Conservation (phyloP, 2,113 vertebrate species). For the Sander lucioperca region DNA sequence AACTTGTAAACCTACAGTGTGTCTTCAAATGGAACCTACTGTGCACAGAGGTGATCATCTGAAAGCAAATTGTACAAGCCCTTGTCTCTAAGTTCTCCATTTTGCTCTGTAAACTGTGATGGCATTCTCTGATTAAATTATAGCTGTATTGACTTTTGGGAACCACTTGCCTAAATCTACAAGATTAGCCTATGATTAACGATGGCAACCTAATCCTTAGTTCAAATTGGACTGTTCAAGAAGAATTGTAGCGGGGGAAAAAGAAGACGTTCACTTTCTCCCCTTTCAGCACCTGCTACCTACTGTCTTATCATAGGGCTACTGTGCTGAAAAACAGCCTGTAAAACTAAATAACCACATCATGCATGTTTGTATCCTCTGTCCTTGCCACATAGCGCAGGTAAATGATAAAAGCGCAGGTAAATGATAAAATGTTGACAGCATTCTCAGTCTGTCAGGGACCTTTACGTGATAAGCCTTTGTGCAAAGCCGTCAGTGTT, state of each 20-base stretch:
- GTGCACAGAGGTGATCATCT: constrained; percentile 47
- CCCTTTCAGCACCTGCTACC: constrained; percentile 56
- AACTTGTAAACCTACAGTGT: neutral
- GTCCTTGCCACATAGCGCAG: constrained; percentile 28
- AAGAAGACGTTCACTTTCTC: constrained; percentile 48
- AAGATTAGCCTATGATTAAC: constrained; percentile 78
- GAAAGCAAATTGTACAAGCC: constrained; percentile 42
- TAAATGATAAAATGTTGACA: constrained; percentile 55
- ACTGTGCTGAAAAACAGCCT: constrained; percentile 40
- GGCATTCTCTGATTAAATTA: constrained; percentile 75
- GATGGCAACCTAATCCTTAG: constrained; percentile 75
- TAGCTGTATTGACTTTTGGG: constrained; percentile 73
- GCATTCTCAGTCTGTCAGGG: constrained; percentile 17
- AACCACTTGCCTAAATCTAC: constrained; percentile 73
- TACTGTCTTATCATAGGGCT: constrained; percentile 27
- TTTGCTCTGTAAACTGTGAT: constrained; percentile 65
- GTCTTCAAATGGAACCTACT: constrained; percentile 12
- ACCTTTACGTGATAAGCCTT: constrained; percentile 22
- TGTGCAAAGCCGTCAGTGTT: neutral
- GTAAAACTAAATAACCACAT: constrained; percentile 43
- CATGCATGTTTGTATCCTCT: constrained; percentile 35
- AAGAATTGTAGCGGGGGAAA: constrained; percentile 37
- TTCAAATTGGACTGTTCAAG: constrained; percentile 72
- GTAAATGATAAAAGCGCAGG: too few species aligned
- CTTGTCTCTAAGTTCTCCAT: constrained; percentile 54